Conservation (phyloP, 2,797 vertebrate genomes). For the Otolemur crassicaudatus region DNA sequence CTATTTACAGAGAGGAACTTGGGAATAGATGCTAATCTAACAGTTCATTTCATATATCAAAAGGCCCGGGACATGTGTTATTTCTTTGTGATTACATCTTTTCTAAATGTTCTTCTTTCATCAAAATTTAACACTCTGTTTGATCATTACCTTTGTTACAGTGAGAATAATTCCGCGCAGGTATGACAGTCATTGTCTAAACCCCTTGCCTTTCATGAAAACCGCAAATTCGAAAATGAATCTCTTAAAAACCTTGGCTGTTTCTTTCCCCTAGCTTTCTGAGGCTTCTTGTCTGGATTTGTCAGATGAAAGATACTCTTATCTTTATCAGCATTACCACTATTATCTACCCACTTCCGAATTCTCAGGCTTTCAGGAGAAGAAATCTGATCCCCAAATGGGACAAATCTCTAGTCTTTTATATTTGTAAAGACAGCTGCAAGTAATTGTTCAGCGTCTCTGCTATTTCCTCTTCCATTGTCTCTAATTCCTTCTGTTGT, state of each 20-base stretch:
- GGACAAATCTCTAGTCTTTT: conserved; percentile 49
- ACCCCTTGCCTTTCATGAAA: conserved; percentile 39
- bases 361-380: conserved; percentile 53
- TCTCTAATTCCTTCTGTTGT: conserved; percentile 69
- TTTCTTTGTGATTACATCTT: conserved; percentile 54
- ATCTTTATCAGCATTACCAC: not conserved
- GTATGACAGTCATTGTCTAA: conserved; percentile 48
- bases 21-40: conserved; percentile 6
- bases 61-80: not conserved
- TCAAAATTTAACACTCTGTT: conserved; percentile 46
- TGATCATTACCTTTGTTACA: conserved; percentile 38
- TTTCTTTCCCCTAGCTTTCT: conserved; percentile 21
- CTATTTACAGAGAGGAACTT: conserved; percentile 2
- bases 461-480: conserved; percentile 70
- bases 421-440: conserved; percentile 70
- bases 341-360: conserved; percentile 64
- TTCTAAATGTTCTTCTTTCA: conserved; percentile 48
- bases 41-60: conserved; percentile 26
- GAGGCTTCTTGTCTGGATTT: conserved; percentile 55
- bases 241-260: not conserved
- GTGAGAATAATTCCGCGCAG: not conserved
- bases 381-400: conserved; percentile 69
- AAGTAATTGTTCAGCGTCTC: conserved; percentile 70
- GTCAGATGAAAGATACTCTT: conserved; percentile 59
- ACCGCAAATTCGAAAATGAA: conserved; percentile 15